Evolutionary conservation across 2,888 invertebrate species (phyloP), one percentile per base, ranked within the genome.

Genomic region (Nomada lathburiana): DNA sequence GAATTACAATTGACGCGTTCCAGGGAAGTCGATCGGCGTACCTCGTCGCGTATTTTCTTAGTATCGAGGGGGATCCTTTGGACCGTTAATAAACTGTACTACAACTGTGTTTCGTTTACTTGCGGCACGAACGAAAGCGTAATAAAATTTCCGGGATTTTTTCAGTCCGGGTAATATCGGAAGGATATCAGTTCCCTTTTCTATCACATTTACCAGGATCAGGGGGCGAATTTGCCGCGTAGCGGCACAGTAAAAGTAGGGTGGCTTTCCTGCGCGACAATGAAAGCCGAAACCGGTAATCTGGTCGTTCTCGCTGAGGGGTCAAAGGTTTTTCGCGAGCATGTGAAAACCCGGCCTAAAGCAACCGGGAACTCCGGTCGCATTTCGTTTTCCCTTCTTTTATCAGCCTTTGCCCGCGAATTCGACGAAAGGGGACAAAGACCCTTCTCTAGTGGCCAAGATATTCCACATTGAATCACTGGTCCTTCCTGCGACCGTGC

Each of bases 201-300:
- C 86, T 86, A 85, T 85, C 82, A 88, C 88, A 89, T 90, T 90
- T 87, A 79, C 78, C 75, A 86, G 86, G 89, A 90, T 90, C 89
- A 90, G 88, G 89, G 89, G 90, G 88, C 87, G 87, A 89, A 90
- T 90, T 88, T 88, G 36, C 36, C 87, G 82, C 84, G 72, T 57
- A 55, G 18, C 20, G 67, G 60, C 13, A 47, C 52, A 52, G 71
- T 44, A 65, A 74, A 65, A 72, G 60, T 23, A 70, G 67, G 53
- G 68, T 75, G 44, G 29, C 29, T 60, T 23, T 63, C 83, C 20
- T 26, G 53, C 44, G 67, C 55, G 57, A 57, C 59, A 81, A 70
- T 71, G 80, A 80, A 86, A 76, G 84, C 76, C 84, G 84, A 91
- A 90, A 89, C 90, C 89, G 90, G 85, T 89, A 90, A 91, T 91